Base-by-base conservation (phyloP, 2,113 vertebrate genomes). In the Proteles cristata region DNA sequence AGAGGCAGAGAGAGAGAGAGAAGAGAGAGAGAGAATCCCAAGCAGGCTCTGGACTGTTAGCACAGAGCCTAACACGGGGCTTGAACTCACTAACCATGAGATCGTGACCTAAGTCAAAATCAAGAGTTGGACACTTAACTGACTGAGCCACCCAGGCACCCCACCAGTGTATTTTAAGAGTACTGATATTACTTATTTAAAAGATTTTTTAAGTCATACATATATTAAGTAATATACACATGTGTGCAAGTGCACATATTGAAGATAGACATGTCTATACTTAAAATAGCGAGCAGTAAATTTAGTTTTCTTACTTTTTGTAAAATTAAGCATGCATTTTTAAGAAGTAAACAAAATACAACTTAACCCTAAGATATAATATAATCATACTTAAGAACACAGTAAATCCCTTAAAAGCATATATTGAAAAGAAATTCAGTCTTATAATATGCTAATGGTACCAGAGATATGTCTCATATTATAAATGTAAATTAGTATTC, bases 401-500 rank as follows among this genome's bases (percentile, higher is more conserved):
- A 88, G 7, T 10, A 94, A 82, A 69, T 83, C 9, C 28, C 63
- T 83, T 80, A 93, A 89, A 77, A 66, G 11, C 74, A 48, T 5
- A n/a, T 5, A 88, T 7, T 65, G 61, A 96, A 96, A 95, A 77
- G 33, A 85, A 66, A 79, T 14, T 73, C 5, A 77, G 21, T 87
- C 7, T 91, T 85, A 77, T 73, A 85, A 88, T 93, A 88, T 66
- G 33, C 31, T 88, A 93, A 74, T 85, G 10, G 69, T 43, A 65
- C 3, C 39, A 90, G 39, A 95, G 83, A 83, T 73, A 71, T 28
- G 25, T 88, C 43, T 28, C 43, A 68, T 63, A n/a, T 85, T 90
- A 82, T 63, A 80, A 90, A 88, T 89, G 9, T 90, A 92, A 79
- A 88, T 90, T 91, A 82, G 10, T 28, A 58, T 58, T 94, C 26